Evolutionary conservation across 1,140 invertebrate genomes (phyloP), one percentile per base, ranked within the genome.

Genomic region (Conopomorpha cramerella): DNA sequence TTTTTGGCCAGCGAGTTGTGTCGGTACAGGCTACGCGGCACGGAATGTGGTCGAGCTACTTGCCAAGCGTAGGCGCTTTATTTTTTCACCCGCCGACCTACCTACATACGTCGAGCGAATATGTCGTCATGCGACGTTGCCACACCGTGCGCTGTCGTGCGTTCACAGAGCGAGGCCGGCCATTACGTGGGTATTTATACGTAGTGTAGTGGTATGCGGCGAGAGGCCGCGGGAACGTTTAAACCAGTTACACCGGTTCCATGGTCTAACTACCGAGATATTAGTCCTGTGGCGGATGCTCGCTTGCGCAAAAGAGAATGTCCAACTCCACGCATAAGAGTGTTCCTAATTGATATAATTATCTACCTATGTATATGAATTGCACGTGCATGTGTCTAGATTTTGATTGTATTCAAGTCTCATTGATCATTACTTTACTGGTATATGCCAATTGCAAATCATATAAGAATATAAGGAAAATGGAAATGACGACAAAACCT

Each of bases 81-180:
- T 74, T 77, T 78, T 77, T 77, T 72, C 58, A 58, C 66, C 61
- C 66, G 65, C 46, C 61, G 62, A 59, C 66, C 62, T 77, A 68
- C 67, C 68, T 76, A 76, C 67, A 68, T 72, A 72, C 68, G 66
- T 76, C 67, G 66, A 74, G 68, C 76, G 74, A 76, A 77, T 77
- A 72, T 78, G 78, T 74, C 76, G 77, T 80, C 77, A 78, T 65
- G 70, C 76, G 70, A 60, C 55, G 76, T 77, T 78, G 76, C 72
- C 76, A 52, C 53, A 39, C 62, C 64, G 66, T 34, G 28, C 46
- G 47, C 38, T 48, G 49, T 61, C 59, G 67, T 61, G 58, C 56
- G 55, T 70, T 58, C 60, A 65, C 59, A 43, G 44, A 49, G 35
- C 44, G 42, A 45, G 45, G 51, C 59, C 57, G 64, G 41, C 51